A percentile compares a stretch with the other conserved stretches of the same genome.
Evolutionary conservation across 2,888 invertebrate genomes (phyloP).

Genomic region (Lasioglossum lativentre): DNA sequence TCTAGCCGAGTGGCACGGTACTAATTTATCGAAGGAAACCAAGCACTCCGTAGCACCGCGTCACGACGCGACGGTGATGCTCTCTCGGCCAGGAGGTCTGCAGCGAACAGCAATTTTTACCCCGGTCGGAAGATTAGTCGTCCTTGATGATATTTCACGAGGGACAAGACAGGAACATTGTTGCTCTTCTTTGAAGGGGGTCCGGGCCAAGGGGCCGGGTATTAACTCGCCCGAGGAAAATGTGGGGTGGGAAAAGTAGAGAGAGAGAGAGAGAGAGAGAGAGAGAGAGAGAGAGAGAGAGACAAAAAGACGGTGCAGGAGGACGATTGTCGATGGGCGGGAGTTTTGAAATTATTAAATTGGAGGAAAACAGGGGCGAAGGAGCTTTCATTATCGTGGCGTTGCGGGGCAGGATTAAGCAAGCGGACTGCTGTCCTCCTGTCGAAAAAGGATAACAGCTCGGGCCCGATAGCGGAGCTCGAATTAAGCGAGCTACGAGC

Average conservation of each 20-base stretch:
- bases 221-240: slow-evolving; percentile 2
- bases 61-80: no score
- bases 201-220: background rate
- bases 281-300: background rate
- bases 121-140: slow-evolving; percentile 28
- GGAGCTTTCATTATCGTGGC: slow-evolving; percentile 8
- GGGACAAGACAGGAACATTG: background rate
- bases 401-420: background rate
- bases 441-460: background rate
- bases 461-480: background rate
- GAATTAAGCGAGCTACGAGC: background rate
- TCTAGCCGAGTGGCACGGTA: background rate
- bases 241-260: background rate
- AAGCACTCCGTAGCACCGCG: background rate
- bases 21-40: background rate
- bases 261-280: background rate
- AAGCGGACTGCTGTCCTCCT: background rate
- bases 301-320: background rate
- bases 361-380: background rate
- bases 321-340: slow-evolving; percentile 26
- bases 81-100: background rate
- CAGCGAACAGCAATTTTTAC: slow-evolving; percentile 19
- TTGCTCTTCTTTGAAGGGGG: slow-evolving; percentile 13
- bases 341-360: slow-evolving; percentile 15
- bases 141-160: slow-evolving; percentile 30